Base-by-base conservation (phyloP, 1,140 invertebrate species). In the Drosophila albomicans region DNA sequence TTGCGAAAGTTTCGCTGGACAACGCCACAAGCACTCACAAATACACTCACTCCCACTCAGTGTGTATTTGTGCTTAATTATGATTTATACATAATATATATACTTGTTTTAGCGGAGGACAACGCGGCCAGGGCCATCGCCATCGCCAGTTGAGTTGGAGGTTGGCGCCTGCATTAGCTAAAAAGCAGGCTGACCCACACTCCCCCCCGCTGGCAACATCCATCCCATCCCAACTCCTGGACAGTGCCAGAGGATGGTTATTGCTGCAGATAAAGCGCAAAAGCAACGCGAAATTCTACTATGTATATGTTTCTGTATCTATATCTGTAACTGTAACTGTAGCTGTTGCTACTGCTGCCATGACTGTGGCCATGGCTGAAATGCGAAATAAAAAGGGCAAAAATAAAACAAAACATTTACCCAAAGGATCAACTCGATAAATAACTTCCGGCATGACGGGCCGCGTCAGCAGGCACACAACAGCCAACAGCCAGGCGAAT, bases 361-460 rank as follows among this genome's bases (percentile, higher is more conserved):
- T 28, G n/a, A 5, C 11, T 54, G n/a, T 54, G 30, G 25, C 25
- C 15, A 28, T 13, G 15, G 30, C 59, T 78, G 64, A 69, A 80
- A 67, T 73, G 65, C 46, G 54, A 54, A 78, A 25, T 3, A 25
- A 25, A 76, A 71, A 68, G 76, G 41, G 43, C 48, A 78, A 63
- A 65, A 75, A 78, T 76, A 84, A 75, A 77, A 82, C 72, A 86
- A 74, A 82, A 82, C 75, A 84, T 81, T 87, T 91, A 91, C 87
- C 87, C 82, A 91, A 88, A 78, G 87, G 87, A 91, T 91, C 87
- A 77, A 91, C 87, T 78, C 87, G 81, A 79, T 88, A 91, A 82
- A 91, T 87, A 79, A 91, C 84, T 80, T 91, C 87, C 74, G 84
- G 79, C 72, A 85, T 79, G 74, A 85, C 87, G 65, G 84, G 79